phyloP scores from a whole-genome alignment of 92 coral and sea anemone species.

The Paramuricea clavata region DNA sequence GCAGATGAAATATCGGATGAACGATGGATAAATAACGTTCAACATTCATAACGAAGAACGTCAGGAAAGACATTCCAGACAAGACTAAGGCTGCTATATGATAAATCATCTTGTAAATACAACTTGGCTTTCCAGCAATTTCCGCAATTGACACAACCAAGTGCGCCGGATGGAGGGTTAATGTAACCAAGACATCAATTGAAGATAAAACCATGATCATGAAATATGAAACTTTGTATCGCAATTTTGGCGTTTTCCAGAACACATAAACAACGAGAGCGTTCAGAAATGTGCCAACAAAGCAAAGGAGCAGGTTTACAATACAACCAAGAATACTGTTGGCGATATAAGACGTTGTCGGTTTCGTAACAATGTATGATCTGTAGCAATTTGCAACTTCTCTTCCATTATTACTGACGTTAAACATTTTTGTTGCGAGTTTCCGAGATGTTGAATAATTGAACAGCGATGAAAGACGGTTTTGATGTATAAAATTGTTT shows the following conservation, averaged over 20 bases:
- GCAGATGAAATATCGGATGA: conserved; percentile 24
- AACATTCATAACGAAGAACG: conserved; percentile 32
- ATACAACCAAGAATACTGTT: conserved; percentile 28
- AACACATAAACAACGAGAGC: conserved; percentile 36
- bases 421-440: not conserved
- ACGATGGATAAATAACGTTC: conserved; percentile 34
- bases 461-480: not conserved
- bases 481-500: not conserved
- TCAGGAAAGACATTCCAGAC: conserved; percentile 35
- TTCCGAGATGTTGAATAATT: not conserved
- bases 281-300: conserved; percentile 31
- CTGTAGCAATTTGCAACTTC: conserved; percentile 22
- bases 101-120: conserved; percentile 23
- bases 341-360: conserved; percentile 23
- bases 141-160: conserved; percentile 17
- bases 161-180: not conserved
- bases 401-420: not conserved
- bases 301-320: not conserved
- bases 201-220: conserved; percentile 34
- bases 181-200: conserved; percentile 24
- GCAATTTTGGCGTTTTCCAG: conserved; percentile 25
- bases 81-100: not conserved
- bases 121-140: not conserved
- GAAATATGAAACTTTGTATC: conserved; percentile 25
- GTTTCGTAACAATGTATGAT: conserved; percentile 24